These are phyloP conservation scores for Triplophysa dalaica DNA, from an alignment of 2,113 vertebrate genomes.

Conservation along the genomic window DNA sequence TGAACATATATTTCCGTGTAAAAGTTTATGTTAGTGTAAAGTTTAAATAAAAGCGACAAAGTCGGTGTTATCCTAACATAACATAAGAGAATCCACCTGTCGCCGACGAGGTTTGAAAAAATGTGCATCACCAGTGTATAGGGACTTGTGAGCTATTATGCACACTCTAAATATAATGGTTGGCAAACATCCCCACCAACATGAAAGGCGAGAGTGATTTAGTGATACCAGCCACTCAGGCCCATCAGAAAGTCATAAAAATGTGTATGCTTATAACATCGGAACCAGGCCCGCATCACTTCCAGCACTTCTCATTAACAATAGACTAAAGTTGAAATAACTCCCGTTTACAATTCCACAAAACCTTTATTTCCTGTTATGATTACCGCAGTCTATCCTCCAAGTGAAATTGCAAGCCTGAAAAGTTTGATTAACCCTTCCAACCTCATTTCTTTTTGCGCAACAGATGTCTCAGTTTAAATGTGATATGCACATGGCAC, in stretches of 20 bases:
- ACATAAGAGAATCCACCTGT: slow-evolving; percentile 28
- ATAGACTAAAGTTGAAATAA: slow-evolving; percentile 27
- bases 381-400: slow-evolving; percentile 37
- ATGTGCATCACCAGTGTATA: background rate
- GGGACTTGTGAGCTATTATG: slow-evolving; percentile 60
- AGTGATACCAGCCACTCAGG: slow-evolving; percentile 22
- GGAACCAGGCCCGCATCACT: slow-evolving; percentile 30
- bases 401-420: slow-evolving; percentile 34
- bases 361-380: slow-evolving; percentile 29
- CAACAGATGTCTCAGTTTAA: slow-evolving; percentile 54
- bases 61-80: background rate
- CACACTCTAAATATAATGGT: slow-evolving; percentile 74
- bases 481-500: slow-evolving; percentile 58
- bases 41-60: background rate
- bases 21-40: background rate
- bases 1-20: too few species aligned
- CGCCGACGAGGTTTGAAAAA: background rate
- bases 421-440: slow-evolving; percentile 49
- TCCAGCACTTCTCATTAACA: slow-evolving; percentile 43
- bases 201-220: slow-evolving; percentile 41
- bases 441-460: slow-evolving; percentile 26
- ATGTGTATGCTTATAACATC: slow-evolving; percentile 37
- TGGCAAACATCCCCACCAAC: slow-evolving; percentile 37
- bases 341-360: slow-evolving; percentile 36
- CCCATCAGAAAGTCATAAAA: slow-evolving; percentile 73